Conservation (phyloP, 92 coral and sea anemone species). For the Plumapathes pennacea region DNA sequence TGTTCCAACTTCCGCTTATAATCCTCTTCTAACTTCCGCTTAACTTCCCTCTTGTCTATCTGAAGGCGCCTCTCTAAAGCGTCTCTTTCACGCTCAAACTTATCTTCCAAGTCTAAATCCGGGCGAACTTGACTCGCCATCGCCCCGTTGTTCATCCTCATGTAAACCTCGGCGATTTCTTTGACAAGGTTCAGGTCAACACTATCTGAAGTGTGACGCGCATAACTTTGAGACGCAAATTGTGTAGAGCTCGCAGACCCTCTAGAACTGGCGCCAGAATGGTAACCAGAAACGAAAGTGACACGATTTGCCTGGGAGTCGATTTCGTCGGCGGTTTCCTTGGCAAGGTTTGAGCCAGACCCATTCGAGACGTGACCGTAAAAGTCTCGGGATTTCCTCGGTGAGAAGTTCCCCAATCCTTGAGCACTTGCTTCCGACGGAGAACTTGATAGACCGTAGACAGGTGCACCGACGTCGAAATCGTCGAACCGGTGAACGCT, state of each 20-base stretch:
- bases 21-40: slow-evolving; percentile 77
- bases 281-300: no score
- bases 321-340: slow-evolving; percentile 10
- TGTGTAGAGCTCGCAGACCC: no score
- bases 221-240: no score
- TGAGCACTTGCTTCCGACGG: background rate
- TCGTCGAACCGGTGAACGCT: slow-evolving; percentile 27
- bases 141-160: slow-evolving; percentile 75
- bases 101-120: slow-evolving; percentile 93
- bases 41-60: slow-evolving; percentile 74
- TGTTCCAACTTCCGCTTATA: slow-evolving; percentile 65
- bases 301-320: slow-evolving; percentile 11
- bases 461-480: slow-evolving; percentile 34
- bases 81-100: slow-evolving; percentile 84
- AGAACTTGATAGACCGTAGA: slow-evolving; percentile 2
- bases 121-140: slow-evolving; percentile 82
- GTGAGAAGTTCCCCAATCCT: background rate
- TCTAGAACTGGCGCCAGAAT: no score
- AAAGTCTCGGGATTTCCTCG: background rate
- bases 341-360: no score
- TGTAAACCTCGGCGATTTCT: slow-evolving; percentile 84
- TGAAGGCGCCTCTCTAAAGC: slow-evolving; percentile 66
- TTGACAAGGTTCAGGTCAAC: slow-evolving; percentile 63
- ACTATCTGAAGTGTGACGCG: slow-evolving; percentile 11
- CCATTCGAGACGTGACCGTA: slow-evolving; percentile 15